Evolutionary conservation across 2,888 invertebrate genomes (phyloP).

Genomic region (Epistrophe eligans): DNA sequence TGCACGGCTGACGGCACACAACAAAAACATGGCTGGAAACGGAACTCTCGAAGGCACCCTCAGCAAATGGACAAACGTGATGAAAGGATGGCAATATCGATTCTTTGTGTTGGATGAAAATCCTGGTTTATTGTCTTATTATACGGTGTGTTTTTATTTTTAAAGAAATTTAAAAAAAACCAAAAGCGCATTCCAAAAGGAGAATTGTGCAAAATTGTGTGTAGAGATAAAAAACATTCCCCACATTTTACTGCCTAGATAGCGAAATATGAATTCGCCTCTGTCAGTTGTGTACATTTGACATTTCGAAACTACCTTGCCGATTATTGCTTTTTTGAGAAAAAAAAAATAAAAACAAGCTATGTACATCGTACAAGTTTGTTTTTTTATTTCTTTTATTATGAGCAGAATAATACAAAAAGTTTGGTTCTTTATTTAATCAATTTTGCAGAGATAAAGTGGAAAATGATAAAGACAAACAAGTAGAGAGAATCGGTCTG

Average conservation of each 20-base stretch:
- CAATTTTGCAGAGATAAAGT: background rate
- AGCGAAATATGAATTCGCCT: constrained; percentile 23
- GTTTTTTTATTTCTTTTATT: background rate
- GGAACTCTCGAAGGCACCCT: constrained; percentile 83
- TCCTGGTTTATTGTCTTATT: constrained; percentile 97
- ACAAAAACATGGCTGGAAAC: constrained; percentile 73
- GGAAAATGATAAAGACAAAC: background rate
- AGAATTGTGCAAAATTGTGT: constrained; percentile 2
- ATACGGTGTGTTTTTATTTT: constrained; percentile 91
- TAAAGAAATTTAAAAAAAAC: background rate
- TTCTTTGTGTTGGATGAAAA: constrained; percentile 99
- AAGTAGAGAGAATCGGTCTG: background rate
- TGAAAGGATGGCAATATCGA: constrained; percentile 97
- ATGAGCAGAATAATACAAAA: background rate
- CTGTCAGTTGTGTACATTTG: constrained; percentile 24
- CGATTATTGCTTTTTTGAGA: background rate
- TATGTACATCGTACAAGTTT: background rate
- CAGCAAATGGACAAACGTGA: constrained; percentile 84
- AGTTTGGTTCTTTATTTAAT: background rate
- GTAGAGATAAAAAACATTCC: constrained; percentile 5
- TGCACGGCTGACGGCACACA: constrained; percentile 1
- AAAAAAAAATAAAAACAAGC: constrained; percentile 18
- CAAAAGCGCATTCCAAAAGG: constrained; percentile 8
- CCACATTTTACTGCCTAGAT: background rate
- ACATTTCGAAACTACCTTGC: background rate